Evolutionary conservation across 2,797 vertebrate genomes (phyloP).

Genomic region (Anas bernieri): DNA sequence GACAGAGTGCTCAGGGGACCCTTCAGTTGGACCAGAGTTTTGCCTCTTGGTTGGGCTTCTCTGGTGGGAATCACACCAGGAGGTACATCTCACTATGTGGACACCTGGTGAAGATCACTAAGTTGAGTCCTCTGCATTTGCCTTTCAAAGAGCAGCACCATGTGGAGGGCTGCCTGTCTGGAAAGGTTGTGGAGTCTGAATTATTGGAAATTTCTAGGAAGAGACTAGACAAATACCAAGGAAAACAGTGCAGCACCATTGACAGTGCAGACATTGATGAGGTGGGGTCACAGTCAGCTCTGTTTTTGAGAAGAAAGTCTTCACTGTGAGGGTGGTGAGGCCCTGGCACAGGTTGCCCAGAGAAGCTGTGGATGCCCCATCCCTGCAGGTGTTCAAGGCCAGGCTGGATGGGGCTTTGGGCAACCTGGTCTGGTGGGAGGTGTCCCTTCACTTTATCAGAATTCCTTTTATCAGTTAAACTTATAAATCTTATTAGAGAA

Average conservation of each 20-base stretch:
- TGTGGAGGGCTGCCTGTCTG: background rate
- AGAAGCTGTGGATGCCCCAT: background rate
- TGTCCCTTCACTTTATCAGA: background rate
- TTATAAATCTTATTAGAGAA: background rate
- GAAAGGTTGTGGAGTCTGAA: background rate
- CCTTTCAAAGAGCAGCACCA: background rate
- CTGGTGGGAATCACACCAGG: accelerated
- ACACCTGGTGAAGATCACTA: background rate
- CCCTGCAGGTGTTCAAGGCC: background rate
- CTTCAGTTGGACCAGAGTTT: accelerated
- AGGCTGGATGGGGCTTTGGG: background rate
- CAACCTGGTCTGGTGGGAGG: background rate
- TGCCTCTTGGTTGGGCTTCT: accelerated
- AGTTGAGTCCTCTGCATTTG: background rate
- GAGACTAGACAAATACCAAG: background rate
- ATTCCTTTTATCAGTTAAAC: background rate
- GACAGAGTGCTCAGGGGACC: background rate
- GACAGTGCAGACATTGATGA: accelerated
- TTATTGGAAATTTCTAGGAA: background rate
- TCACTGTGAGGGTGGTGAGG: background rate
- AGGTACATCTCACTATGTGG: background rate
- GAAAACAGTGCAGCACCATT: background rate
- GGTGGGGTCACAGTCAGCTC: background rate
- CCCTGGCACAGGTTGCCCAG: background rate
- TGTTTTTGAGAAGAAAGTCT: background rate